These are phyloP conservation scores for Phlogophora meticulosa DNA, from an alignment of 2,888 invertebrate species.

Conservation along the genomic window DNA sequence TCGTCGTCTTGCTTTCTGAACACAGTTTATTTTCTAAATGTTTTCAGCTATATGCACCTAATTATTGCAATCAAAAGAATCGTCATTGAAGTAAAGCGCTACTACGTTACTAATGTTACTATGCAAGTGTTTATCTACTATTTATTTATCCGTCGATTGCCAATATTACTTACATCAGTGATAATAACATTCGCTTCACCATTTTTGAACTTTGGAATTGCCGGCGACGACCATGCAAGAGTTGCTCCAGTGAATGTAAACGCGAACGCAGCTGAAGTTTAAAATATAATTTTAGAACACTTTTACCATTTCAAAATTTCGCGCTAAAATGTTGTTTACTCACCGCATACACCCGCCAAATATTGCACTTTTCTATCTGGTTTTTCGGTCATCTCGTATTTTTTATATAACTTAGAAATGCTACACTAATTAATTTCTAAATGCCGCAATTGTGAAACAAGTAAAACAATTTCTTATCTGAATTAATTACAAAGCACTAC, in stretches of 20 bases:
- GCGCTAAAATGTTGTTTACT: conserved; percentile 69
- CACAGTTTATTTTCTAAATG: conserved; percentile 6
- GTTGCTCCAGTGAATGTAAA: conserved; percentile 87
- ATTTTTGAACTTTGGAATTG: conserved; percentile 87
- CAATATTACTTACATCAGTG: conserved; percentile 80
- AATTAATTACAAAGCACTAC: conserved; percentile 36
- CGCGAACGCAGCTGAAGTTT: conserved; percentile 82
- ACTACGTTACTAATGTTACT: background rate
- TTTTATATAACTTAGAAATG: conserved; percentile 4
- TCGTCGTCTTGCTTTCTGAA: background rate
- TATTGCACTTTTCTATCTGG: conserved; percentile 83
- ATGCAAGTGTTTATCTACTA: conserved; percentile 7
- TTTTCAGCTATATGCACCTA: background rate
- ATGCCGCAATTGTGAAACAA: conserved; percentile 12
- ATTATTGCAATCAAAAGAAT: conserved; percentile 8
- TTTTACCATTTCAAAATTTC: conserved; percentile 61
- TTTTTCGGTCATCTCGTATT: conserved; percentile 58
- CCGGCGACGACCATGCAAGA: conserved; percentile 91
- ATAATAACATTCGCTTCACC: conserved; percentile 83
- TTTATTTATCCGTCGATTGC: conserved; percentile 14
- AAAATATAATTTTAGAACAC: conserved; percentile 30
- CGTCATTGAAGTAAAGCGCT: background rate
- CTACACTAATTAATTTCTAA: background rate
- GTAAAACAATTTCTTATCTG: conserved; percentile 23
- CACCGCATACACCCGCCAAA: conserved; percentile 87